These are phyloP conservation scores for Odontesthes bonariensis DNA, from an alignment of 2,113 vertebrate species.

Conservation along the genomic window DNA sequence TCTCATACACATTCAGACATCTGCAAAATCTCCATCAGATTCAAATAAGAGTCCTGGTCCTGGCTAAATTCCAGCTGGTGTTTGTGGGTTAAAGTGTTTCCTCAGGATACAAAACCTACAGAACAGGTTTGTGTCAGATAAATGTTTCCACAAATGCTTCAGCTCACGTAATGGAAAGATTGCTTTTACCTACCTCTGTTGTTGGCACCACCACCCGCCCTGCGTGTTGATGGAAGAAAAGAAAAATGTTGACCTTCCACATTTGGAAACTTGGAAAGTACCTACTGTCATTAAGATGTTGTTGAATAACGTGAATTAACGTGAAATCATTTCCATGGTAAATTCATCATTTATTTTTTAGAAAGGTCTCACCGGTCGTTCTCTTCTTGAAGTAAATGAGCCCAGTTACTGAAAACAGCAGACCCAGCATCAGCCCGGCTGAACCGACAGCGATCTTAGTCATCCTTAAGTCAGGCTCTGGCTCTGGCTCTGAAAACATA, in stretches of 20 bases:
- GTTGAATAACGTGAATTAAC: too few relatives aligned
- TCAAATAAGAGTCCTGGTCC: neutral
- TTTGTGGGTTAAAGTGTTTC: neutral
- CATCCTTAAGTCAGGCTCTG: slow-evolving; percentile 10
- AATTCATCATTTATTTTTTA: neutral
- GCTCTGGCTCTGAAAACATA: slow-evolving; percentile 43
- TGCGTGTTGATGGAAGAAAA: neutral
- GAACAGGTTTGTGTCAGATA: neutral
- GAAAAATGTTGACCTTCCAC: neutral
- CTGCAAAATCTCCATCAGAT: too few relatives aligned
- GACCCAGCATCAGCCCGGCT: slow-evolving; percentile 64
- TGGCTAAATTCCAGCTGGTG: neutral
- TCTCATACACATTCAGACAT: neutral
- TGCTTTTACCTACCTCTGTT: neutral
- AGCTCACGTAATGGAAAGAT: neutral
- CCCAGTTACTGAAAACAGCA: slow-evolving; percentile 53
- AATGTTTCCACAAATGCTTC: neutral
- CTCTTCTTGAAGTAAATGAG: slow-evolving; percentile 64
- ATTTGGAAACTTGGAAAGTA: neutral
- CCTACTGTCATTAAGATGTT: too few relatives aligned
- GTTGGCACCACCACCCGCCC: slow-evolving; percentile 7
- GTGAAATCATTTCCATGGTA: neutral
- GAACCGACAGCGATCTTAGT: slow-evolving; percentile 59
- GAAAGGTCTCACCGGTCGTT: slow-evolving; percentile 27
- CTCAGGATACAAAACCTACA: neutral